A percentile compares a stretch with the other conserved stretches of the same genome.
phyloP scores from a whole-genome alignment of 2,888 invertebrate species.

The Acleris sparsana region DNA sequence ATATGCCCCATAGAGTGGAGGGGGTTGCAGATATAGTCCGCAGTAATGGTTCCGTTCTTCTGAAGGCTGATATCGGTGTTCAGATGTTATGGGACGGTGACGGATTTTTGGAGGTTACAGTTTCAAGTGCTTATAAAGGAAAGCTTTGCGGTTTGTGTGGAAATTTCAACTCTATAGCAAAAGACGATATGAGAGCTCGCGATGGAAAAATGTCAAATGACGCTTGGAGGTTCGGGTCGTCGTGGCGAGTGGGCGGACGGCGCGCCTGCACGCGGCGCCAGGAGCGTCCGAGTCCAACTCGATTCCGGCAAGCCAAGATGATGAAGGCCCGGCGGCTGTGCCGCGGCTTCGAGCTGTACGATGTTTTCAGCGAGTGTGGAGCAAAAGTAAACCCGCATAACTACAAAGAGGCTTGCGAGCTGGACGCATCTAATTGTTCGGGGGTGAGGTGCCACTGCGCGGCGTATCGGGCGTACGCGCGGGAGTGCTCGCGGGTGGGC shows the following conservation, averaged over 20 bases:
- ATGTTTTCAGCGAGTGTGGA: slow-evolving; percentile 90
- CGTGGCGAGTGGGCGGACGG: slow-evolving; percentile 95
- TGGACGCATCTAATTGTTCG: slow-evolving; percentile 95
- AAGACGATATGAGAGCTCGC: slow-evolving; percentile 92
- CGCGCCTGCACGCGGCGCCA: slow-evolving; percentile 87
- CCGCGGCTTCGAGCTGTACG: slow-evolving; percentile 75
- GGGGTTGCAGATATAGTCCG: slow-evolving; percentile 85
- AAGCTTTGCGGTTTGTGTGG: slow-evolving; percentile 96
- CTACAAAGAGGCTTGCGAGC: slow-evolving; percentile 93
- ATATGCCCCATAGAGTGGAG: slow-evolving; percentile 86
- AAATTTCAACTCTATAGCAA: slow-evolving; percentile 93
- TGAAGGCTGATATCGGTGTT: slow-evolving; percentile 89
- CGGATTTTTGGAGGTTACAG: slow-evolving; percentile 95
- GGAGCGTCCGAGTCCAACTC: slow-evolving; percentile 71
- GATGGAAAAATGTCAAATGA: slow-evolving; percentile 87
- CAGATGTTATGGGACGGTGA: slow-evolving; percentile 96
- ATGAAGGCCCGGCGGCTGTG: slow-evolving; percentile 78
- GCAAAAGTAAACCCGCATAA: slow-evolving; percentile 90
- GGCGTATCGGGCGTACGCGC: slow-evolving; percentile 93
- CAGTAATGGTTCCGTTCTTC: slow-evolving; percentile 86
- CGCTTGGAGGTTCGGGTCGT: slow-evolving; percentile 89
- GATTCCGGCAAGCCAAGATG: slow-evolving; percentile 76
- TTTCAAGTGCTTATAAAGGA: slow-evolving; percentile 87
- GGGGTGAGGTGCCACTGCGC: slow-evolving; percentile 93
- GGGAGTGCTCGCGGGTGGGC: slow-evolving; percentile 92